Conservation (phyloP, 2,113 vertebrate genomes). For the Bos javanicus region DNA sequence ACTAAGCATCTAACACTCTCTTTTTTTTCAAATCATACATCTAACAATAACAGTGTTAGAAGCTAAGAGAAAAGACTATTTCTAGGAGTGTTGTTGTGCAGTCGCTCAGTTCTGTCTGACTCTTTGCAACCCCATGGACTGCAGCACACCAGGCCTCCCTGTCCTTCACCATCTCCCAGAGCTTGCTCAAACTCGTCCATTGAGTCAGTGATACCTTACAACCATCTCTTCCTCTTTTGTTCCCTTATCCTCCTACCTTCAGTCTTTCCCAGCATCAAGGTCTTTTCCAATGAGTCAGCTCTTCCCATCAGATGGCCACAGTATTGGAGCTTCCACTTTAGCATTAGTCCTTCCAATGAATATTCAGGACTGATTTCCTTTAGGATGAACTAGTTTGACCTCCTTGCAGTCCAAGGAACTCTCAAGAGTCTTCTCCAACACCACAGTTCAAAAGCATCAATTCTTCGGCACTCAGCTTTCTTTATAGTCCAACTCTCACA, state of each 20-base stretch:
- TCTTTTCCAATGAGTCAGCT: background rate
- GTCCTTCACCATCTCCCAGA: background rate
- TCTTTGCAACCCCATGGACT: background rate
- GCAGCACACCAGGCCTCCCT: background rate
- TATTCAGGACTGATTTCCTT: background rate
- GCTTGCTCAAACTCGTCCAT: background rate
- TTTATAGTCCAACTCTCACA: background rate
- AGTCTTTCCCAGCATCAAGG: background rate
- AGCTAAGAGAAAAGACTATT: background rate
- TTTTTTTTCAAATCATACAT: background rate
- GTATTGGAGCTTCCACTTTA: background rate
- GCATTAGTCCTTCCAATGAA: background rate
- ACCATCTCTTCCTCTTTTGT: background rate
- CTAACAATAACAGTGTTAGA: conserved; percentile 5
- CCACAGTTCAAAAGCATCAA: background rate
- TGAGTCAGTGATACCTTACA: background rate
- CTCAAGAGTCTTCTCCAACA: background rate
- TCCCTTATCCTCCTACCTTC: background rate
- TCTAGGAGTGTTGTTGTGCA: background rate
- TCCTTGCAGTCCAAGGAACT: background rate
- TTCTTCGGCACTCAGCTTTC: background rate
- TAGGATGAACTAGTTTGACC: background rate
- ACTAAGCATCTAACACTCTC: background rate
- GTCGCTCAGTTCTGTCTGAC: background rate
- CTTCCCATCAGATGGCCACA: background rate